phyloP scores from a whole-genome alignment of 2,888 invertebrate genomes.

The Drosophila neotestacea region DNA sequence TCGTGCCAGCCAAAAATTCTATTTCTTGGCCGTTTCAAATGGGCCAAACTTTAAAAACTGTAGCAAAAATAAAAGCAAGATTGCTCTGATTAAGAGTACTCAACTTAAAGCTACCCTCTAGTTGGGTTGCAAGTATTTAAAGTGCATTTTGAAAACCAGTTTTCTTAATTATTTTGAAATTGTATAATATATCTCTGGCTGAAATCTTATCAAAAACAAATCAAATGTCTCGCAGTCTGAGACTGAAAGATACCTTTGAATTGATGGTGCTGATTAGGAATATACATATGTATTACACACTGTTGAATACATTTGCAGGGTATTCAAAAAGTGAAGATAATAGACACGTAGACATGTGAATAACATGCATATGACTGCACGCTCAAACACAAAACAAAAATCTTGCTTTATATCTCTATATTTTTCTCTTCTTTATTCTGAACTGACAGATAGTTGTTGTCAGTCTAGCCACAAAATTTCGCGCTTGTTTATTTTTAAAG shows the following conservation, averaged over 20 bases:
- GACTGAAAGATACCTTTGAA: too few relatives aligned
- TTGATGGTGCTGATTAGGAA: too few relatives aligned
- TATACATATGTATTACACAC: too few relatives aligned
- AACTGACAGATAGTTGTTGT: constrained; percentile 20
- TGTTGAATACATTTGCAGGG: constrained; percentile 1
- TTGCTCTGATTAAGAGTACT: neutral
- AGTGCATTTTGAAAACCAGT: too few relatives aligned
- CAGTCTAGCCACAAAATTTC: constrained; percentile 46
- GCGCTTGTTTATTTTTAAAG: constrained; percentile 69
- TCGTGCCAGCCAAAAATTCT: constrained; percentile 56
- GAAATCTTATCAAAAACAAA: too few relatives aligned
- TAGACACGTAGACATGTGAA: constrained; percentile 41
- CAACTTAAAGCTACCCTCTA: neutral
- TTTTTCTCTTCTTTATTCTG: constrained; percentile 27
- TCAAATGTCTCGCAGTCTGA: too few relatives aligned
- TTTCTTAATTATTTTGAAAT: too few relatives aligned
- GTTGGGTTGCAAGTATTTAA: neutral
- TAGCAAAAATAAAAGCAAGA: constrained; percentile 16
- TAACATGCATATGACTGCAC: constrained; percentile 29
- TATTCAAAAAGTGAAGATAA: constrained; percentile 25
- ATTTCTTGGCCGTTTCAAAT: constrained; percentile 51
- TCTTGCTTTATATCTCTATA: constrained; percentile 1
- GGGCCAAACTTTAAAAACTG: constrained; percentile 40
- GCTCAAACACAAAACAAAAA: constrained; percentile 8
- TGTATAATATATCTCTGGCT: too few relatives aligned